A percentile compares a stretch with the other conserved stretches of the same genome.
These are phyloP conservation scores for Lottia gigantea DNA, from an alignment of 2,888 invertebrate species.

Conservation along the genomic window DNA sequence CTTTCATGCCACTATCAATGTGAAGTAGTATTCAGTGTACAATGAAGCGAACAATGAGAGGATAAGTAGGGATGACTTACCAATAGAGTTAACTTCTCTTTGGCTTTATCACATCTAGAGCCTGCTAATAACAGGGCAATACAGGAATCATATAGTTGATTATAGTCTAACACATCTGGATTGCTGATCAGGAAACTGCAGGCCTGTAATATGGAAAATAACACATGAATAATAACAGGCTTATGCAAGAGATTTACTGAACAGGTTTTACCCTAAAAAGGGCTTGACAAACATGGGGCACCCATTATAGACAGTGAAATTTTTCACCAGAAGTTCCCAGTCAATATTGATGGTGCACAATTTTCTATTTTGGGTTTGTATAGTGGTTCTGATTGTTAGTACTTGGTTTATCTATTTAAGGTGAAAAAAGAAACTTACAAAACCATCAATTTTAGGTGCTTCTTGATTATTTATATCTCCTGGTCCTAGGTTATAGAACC, in stretches of 20 bases:
- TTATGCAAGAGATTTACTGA: too few species aligned
- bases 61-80: conserved; percentile 35
- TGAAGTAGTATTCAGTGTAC: too few species aligned
- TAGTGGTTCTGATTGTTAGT: too few species aligned
- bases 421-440: conserved; percentile 60
- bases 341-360: too few species aligned
- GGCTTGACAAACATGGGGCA: too few species aligned
- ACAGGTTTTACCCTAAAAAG: too few species aligned
- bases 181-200: conserved; percentile 94
- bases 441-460: conserved; percentile 86
- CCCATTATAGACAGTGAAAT: too few species aligned
- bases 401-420: too few species aligned
- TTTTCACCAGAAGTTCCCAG: too few species aligned
- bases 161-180: conserved; percentile 90
- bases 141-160: conserved; percentile 85
- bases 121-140: conserved; percentile 85
- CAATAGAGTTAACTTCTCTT: conserved; percentile 57
- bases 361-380: too few species aligned
- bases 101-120: conserved; percentile 73
- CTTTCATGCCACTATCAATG: too few species aligned
- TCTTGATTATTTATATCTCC: conserved; percentile 79
- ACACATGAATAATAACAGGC: neutral
- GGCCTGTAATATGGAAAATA: conserved; percentile 71
- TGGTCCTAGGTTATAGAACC: conserved; percentile 89
- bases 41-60: neutral